Evolutionary conservation across 2,888 invertebrate species (phyloP).

Genomic region (Timandra comae): DNA sequence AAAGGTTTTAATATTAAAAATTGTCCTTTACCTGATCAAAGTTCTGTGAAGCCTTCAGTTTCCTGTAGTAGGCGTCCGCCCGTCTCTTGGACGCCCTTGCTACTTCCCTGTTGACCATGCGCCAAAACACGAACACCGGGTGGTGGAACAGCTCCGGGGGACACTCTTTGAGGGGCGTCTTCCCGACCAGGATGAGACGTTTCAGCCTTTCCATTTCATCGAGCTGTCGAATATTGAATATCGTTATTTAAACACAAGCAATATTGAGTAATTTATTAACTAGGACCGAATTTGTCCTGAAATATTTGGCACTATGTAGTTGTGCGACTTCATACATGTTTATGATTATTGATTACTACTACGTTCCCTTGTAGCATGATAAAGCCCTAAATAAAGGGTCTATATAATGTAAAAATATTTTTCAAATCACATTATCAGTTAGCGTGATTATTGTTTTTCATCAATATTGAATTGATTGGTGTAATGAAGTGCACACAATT

Average conservation of each 20-base stretch:
- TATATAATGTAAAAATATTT: too few relatives aligned
- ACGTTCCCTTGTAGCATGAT: too few relatives aligned
- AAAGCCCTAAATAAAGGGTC: too few relatives aligned
- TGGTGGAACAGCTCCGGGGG: conserved; percentile 80
- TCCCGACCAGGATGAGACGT: conserved; percentile 80
- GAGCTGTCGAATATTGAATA: conserved; percentile 47
- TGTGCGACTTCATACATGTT: too few relatives aligned
- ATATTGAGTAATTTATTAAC: too few relatives aligned
- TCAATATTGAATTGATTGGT: too few relatives aligned
- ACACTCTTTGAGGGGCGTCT: conserved; percentile 80
- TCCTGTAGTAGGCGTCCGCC: conserved; percentile 63
- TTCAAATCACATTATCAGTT: too few relatives aligned
- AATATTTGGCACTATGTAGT: too few relatives aligned
- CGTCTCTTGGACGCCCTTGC: conserved; percentile 64
- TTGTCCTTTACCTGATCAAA: conserved; percentile 49
- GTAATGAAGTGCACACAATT: too few relatives aligned
- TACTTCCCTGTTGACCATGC: conserved; percentile 72
- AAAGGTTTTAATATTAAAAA: not conserved
- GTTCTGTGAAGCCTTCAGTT: conserved; percentile 56
- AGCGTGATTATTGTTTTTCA: too few relatives aligned
- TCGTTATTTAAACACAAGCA: not conserved
- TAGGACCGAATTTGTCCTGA: too few relatives aligned
- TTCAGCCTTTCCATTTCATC: conserved; percentile 83
- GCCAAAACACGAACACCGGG: conserved; percentile 82
- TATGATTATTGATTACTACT: too few relatives aligned